phyloP scores from a whole-genome alignment of 2,888 invertebrate genomes.

The Galeruca laticollis region DNA sequence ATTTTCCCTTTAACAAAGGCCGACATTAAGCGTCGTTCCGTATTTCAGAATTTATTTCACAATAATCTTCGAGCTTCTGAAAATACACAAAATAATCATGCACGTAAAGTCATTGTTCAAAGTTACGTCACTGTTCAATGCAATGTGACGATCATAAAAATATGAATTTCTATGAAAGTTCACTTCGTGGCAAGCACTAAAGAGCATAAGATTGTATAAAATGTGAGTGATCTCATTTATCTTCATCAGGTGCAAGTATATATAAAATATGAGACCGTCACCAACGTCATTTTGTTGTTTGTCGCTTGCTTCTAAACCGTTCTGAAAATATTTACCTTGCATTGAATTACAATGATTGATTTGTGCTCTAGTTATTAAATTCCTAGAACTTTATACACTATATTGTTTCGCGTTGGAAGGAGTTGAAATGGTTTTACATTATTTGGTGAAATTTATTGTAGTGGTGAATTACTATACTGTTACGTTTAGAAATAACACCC shows the following conservation, averaged over 20 bases:
- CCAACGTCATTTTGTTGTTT: slow-evolving; percentile 4
- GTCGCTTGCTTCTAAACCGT: slow-evolving; percentile 3
- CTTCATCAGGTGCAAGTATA: slow-evolving; percentile 31
- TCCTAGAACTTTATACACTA: too few relatives aligned
- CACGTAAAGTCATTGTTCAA: slow-evolving; percentile 26
- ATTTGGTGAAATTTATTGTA: background rate
- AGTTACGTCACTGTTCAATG: background rate
- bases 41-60: background rate
- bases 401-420: background rate
- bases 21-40: slow-evolving; percentile 4
- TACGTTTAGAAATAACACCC: too few relatives aligned
- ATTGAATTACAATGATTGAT: background rate
- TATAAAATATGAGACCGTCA: slow-evolving; percentile 13
- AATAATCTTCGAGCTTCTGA: background rate
- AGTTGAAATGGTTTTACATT: background rate
- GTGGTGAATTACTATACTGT: background rate
- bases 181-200: slow-evolving; percentile 35
- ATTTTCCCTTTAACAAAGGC: background rate
- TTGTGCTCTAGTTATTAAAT: background rate
- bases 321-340: background rate
- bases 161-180: slow-evolving; percentile 26
- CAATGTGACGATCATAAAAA: slow-evolving; percentile 23
- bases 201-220: slow-evolving; percentile 33
- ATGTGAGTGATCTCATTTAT: slow-evolving; percentile 37
- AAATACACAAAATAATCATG: slow-evolving; percentile 9